These are phyloP conservation scores for Microcebus ravelobensis DNA, from an alignment of 2,113 vertebrate genomes.

Conservation along the genomic window DNA sequence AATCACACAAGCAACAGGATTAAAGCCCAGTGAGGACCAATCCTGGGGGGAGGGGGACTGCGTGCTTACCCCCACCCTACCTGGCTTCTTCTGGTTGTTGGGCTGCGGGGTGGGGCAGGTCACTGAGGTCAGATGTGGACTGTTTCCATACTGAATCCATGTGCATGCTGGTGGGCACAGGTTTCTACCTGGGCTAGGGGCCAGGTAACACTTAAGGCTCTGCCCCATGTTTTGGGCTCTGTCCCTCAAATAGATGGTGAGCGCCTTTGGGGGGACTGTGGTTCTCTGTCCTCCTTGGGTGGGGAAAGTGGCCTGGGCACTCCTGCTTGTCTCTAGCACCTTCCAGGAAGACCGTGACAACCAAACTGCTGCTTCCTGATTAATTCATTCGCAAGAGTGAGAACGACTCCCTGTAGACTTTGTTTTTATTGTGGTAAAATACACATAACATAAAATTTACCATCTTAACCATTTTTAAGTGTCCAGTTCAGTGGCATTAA, in stretches of 20 bases:
- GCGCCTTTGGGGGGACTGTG: background rate
- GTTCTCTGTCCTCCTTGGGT: background rate
- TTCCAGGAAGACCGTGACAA: background rate
- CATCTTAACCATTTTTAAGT: background rate
- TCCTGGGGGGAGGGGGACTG: background rate
- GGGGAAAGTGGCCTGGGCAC: background rate
- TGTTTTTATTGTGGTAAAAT: background rate
- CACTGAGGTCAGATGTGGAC: background rate
- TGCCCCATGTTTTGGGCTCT: background rate
- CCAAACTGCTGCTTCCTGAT: background rate
- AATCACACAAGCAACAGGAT: background rate
- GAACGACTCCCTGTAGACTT: background rate
- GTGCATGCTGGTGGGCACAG: background rate
- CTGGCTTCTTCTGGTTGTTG: background rate
- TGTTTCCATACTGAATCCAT: background rate
- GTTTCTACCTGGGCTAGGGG: background rate
- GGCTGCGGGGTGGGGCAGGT: background rate
- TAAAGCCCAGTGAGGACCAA: background rate
- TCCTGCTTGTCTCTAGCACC: background rate
- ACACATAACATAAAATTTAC: background rate
- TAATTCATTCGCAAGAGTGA: background rate
- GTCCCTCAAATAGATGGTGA: background rate
- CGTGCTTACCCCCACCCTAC: background rate
- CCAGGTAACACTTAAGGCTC: background rate
- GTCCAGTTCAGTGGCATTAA: background rate